Conservation (phyloP, 1,140 invertebrate species). For the Dendroctonus ponderosae region DNA sequence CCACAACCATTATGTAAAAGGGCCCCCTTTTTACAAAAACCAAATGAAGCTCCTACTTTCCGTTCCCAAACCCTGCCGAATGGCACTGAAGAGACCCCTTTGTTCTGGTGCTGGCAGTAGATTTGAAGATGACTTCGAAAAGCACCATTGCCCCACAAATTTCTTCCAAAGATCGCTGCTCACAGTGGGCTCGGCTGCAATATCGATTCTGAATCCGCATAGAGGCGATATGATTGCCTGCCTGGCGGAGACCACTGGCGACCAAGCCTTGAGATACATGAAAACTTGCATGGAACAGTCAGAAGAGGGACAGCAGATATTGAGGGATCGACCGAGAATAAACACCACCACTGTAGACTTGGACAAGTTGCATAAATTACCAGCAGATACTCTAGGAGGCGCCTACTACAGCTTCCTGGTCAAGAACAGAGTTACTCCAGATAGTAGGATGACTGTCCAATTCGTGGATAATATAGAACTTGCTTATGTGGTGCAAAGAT, state of each 20-base stretch:
- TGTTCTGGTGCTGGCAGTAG: too few species aligned
- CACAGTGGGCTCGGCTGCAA: constrained; percentile 73
- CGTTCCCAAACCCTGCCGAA: too few species aligned
- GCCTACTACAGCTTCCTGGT: constrained; percentile 81
- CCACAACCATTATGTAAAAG: too few species aligned
- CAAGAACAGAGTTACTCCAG: constrained; percentile 87
- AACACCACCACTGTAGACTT: constrained; percentile 82
- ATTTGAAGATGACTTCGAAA: constrained; percentile 55
- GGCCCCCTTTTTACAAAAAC: too few species aligned
- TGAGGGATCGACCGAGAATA: constrained; percentile 80
- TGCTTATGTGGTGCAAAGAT: constrained; percentile 95
- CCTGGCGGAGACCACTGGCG: constrained; percentile 83
- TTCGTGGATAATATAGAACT: constrained; percentile 90
- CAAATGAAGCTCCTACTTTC: too few species aligned
- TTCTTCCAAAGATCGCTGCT: constrained; percentile 74
- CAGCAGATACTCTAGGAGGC: constrained; percentile 79
- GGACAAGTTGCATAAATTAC: constrained; percentile 66
- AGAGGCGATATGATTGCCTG: constrained; percentile 92
- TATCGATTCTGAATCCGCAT: constrained; percentile 72
- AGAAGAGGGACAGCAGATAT: constrained; percentile 70
- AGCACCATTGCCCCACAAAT: constrained; percentile 70
- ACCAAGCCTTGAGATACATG: constrained; percentile 67
- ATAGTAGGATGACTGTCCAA: constrained; percentile 82
- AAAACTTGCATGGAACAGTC: constrained; percentile 57
- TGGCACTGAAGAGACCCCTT: too few species aligned